Evolutionary conservation across 2,888 invertebrate species (phyloP).

Genomic region (Tholera decimalis): DNA sequence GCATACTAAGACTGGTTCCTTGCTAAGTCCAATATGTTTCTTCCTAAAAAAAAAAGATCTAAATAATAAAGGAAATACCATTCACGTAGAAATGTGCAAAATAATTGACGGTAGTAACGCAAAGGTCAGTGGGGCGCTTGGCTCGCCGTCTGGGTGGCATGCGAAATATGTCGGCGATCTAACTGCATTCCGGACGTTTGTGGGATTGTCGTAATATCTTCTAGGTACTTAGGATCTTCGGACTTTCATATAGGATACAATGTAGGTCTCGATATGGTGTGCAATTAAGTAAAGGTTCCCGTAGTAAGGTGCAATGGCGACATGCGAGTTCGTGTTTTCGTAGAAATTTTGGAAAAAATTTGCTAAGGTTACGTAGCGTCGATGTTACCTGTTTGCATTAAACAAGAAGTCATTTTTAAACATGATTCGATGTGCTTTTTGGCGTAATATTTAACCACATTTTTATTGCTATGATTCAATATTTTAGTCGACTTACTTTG

Average conservation of each 20-base stretch:
- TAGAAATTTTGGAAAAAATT: too few relatives aligned
- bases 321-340: rapidly evolving
- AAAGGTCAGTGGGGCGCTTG: slow-evolving; percentile 52
- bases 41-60: not conserved
- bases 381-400: too few relatives aligned
- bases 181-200: slow-evolving; percentile 20
- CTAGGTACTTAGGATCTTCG: not conserved
- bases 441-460: too few relatives aligned
- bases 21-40: not conserved
- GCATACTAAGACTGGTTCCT: not conserved
- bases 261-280: not conserved
- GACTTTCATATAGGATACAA: not conserved
- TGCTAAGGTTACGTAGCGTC: too few relatives aligned
- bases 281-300: not conserved
- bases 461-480: too few relatives aligned
- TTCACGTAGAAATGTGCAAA: slow-evolving; percentile 15
- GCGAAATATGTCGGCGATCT: slow-evolving; percentile 38
- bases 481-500: too few relatives aligned
- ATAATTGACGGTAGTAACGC: slow-evolving; percentile 19
- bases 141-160: slow-evolving; percentile 35
- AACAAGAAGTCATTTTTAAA: too few relatives aligned
- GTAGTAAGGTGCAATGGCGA: not conserved
- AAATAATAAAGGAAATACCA: slow-evolving; percentile 28
- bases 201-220: not conserved
- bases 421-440: too few relatives aligned